These are phyloP conservation scores for Asarcornis scutulata DNA, from an alignment of 2,113 vertebrate genomes.

Conservation along the genomic window DNA sequence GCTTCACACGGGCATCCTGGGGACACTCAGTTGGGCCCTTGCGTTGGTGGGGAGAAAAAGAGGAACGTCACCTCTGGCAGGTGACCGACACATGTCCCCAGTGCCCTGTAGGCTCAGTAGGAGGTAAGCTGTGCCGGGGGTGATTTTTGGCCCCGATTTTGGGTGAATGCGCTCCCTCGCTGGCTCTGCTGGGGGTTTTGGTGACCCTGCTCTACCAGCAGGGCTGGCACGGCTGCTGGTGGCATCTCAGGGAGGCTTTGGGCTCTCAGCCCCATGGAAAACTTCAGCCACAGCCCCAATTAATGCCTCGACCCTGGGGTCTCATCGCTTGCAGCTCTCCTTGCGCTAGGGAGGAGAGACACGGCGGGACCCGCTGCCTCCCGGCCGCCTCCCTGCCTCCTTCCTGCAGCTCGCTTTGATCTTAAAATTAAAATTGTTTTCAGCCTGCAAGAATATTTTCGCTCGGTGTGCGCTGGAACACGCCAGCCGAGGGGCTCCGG, in stretches of 20 bases:
- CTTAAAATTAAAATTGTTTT: neutral
- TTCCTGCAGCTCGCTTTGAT: neutral
- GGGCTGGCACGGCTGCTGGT: neutral
- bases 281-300: neutral
- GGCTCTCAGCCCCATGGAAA: neutral
- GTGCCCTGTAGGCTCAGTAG: neutral
- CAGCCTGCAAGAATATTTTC: neutral
- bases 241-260: neutral
- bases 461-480: neutral
- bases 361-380: neutral
- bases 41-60: neutral
- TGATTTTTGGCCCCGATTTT: accelerated
- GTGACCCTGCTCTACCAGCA: accelerated
- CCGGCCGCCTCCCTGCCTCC: neutral
- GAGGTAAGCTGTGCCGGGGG: neutral
- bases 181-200: neutral
- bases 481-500: accelerated
- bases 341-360: neutral
- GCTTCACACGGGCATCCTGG: neutral
- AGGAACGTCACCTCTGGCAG: neutral
- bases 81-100: accelerated
- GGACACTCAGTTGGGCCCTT: neutral
- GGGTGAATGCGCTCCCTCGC: neutral
- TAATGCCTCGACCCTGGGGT: neutral
- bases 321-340: neutral